phyloP scores from a whole-genome alignment of 2,888 invertebrate species.

The Podotricha telesiphe region DNA sequence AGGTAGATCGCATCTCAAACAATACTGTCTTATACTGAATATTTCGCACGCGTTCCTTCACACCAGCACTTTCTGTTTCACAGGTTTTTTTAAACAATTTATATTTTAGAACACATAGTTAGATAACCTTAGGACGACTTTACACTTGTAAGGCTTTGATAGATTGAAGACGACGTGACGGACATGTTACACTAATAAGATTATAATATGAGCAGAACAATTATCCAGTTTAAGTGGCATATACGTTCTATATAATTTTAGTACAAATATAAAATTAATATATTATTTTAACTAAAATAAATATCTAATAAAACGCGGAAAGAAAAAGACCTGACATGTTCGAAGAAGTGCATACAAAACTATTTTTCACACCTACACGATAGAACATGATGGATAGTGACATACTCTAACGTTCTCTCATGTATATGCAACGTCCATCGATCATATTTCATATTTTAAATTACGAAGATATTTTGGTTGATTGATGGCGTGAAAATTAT shows the following conservation, averaged over 20 bases:
- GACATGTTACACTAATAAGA: constrained; percentile 15
- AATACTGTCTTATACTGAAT: constrained; percentile 33
- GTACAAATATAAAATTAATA: neutral
- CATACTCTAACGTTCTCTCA: constrained; percentile 17
- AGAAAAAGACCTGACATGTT: neutral
- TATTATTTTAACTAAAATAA: neutral
- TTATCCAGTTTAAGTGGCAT: constrained; percentile 1
- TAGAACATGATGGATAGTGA: constrained; percentile 28
- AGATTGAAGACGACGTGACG: constrained; percentile 18
- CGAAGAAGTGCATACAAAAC: neutral
- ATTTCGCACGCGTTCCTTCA: constrained; percentile 70
- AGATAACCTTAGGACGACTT: constrained; percentile 37
- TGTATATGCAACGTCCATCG: constrained; percentile 17
- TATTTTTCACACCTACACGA: constrained; percentile 19
- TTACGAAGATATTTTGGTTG: constrained; percentile 2
- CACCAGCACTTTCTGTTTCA: constrained; percentile 69
- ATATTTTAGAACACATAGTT: constrained; percentile 26
- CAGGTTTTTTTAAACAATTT: constrained; percentile 40
- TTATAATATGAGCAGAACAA: constrained; percentile 14
- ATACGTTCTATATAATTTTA: neutral
- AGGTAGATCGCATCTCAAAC: constrained; percentile 36
- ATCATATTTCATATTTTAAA: constrained; percentile 18
- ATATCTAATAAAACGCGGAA: neutral
- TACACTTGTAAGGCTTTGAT: constrained; percentile 36
- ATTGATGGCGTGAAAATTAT: neutral